Base-by-base conservation (phyloP, 2,113 vertebrate genomes). In the Bufo bufo region DNA sequence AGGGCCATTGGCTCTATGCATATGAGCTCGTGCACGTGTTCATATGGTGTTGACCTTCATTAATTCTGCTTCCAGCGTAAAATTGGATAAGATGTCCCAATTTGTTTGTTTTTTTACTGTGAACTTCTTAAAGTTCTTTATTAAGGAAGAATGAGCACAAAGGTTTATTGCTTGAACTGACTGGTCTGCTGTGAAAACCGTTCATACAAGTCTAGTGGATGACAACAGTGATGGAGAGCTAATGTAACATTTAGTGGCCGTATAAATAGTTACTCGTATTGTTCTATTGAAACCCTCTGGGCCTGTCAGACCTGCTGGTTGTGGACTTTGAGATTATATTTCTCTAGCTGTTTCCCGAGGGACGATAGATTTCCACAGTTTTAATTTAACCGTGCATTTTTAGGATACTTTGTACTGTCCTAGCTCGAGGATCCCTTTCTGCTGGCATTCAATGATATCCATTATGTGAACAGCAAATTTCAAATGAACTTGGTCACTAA, bases 401-500 rank as follows among this genome's bases (percentile, higher is more conserved):
- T 84, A 87, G 84, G 81, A 90, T 90, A 84, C 78, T 86, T 92
- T 82, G 83, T 66, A 7, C 72, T 89, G 81, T 65, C 59, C 45
- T 0, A 81, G 45, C 88, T 90, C 87, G 81, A 79, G 81, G 3
- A 17, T 87, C 77, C 84, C 84, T 91, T 88, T 88, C 87, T 88
- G 87, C 89, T 90, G 92, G 87, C 90, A 90, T 49, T 89, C 69
- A 91, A 77, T 84, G 71, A 90, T 69, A 90, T 89, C 82, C 89
- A 89, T 87, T 89, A 83, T 49, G 87, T 87, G 89, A 91, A 86
- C 86, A 90, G 89, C 77, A 90, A 78, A 33, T 89, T 94, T 90
- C 79, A 90, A 90, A 87, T 85, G 85, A 90, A 87, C 90, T 91
- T 90, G 90, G 89, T 89, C 83, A 90, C 86, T 89, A 90, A 90